Conservation (phyloP, 2,113 vertebrate genomes). For the Nannospalax galili region DNA sequence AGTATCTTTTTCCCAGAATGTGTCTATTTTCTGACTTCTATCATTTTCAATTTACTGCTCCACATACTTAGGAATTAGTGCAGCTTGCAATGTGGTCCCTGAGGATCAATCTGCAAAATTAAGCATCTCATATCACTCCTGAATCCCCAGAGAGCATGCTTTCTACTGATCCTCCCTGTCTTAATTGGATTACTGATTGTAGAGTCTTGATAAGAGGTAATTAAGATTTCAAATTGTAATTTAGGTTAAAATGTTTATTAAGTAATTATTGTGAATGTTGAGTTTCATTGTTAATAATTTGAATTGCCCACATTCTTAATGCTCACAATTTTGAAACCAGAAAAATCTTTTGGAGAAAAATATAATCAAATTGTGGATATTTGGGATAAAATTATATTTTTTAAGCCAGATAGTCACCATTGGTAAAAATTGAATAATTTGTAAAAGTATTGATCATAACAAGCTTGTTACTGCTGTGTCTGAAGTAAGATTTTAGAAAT, state of each 20-base stretch:
- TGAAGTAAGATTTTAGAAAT: no score
- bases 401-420: not conserved
- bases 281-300: constrained; percentile 32
- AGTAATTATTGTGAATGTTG: not conserved
- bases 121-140: not conserved
- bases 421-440: constrained; percentile 6
- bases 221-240: not conserved
- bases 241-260: constrained; percentile 11
- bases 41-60: not conserved
- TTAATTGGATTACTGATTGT: not conserved
- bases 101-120: not conserved
- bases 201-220: not conserved
- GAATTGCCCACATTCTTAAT: constrained; percentile 11
- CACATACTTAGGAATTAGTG: not conserved
- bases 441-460: not conserved
- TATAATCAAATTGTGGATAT: not conserved
- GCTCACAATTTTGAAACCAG: not conserved
- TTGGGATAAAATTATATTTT: not conserved
- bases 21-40: not conserved
- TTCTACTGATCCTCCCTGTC: not conserved
- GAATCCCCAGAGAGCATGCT: not conserved
- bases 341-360: constrained; percentile 18
- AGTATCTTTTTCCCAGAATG: not conserved
- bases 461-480: not conserved
- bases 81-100: not conserved